Conservation (phyloP, 2,113 vertebrate species). For the Apeltes quadracus region DNA sequence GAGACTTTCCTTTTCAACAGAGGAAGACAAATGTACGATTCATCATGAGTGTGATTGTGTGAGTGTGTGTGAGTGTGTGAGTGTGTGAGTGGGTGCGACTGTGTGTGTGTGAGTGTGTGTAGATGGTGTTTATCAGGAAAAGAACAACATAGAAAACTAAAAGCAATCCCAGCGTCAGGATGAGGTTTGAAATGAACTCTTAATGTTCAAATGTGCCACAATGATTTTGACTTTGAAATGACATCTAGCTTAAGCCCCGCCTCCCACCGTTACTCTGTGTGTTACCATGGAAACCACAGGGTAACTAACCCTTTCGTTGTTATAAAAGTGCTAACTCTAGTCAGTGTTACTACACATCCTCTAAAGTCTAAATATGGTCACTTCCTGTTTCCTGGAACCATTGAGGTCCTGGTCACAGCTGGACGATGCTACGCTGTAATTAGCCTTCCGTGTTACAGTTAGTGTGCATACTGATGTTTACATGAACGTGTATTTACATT, state of each 20-base stretch:
- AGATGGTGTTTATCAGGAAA: slow-evolving; percentile 71
- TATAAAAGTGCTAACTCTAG: too few relatives aligned
- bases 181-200: background rate
- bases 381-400: too few relatives aligned
- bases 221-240: too few relatives aligned
- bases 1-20: slow-evolving; percentile 63
- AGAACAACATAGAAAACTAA: slow-evolving; percentile 59
- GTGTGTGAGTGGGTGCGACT: slow-evolving; percentile 32
- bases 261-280: too few relatives aligned
- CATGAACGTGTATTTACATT: too few relatives aligned
- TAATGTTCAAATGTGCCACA: too few relatives aligned
- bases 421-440: background rate
- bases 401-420: too few relatives aligned
- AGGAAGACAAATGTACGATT: slow-evolving; percentile 71
- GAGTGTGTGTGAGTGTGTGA: slow-evolving; percentile 24
- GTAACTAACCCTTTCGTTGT: too few relatives aligned
- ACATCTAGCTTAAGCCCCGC: too few relatives aligned
- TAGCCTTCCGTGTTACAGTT: background rate
- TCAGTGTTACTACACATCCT: too few relatives aligned
- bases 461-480: background rate
- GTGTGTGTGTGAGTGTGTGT: slow-evolving; percentile 32
- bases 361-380: too few relatives aligned
- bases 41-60: slow-evolving; percentile 46
- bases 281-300: too few relatives aligned
- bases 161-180: slow-evolving; percentile 54